Percentiles rank a stretch among this genome's conserved stretches.
These are phyloP conservation scores for Echiichthys vipera DNA, from an alignment of 2,797 vertebrate genomes.

Conservation along the genomic window DNA sequence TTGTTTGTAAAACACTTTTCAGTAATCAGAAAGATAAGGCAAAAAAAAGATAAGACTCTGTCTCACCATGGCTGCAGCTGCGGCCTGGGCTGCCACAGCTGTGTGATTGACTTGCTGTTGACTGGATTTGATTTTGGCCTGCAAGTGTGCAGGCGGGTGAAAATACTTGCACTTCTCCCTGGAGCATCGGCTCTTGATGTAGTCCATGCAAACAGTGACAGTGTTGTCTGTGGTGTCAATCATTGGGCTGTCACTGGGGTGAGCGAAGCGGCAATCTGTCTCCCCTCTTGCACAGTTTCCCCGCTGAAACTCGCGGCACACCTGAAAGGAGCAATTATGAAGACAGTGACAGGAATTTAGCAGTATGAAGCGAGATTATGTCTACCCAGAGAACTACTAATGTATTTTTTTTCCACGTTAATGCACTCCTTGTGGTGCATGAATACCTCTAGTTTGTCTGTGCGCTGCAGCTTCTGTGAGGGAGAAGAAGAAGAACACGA, in stretches of 20 bases:
- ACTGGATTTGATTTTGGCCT: constrained; percentile 99
- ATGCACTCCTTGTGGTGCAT: not conserved
- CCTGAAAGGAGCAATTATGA: constrained; percentile 78
- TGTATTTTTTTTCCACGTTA: constrained; percentile 17
- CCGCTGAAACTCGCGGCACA: constrained; percentile 98
- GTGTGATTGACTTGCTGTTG: constrained; percentile 98
- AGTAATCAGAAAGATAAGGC: constrained; percentile 10
- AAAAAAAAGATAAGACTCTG: constrained; percentile 16
- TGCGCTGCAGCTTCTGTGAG: constrained; percentile 96
- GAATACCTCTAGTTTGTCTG: constrained; percentile 98
- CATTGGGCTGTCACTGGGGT: constrained; percentile 98
- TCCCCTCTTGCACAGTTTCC: constrained; percentile 98
- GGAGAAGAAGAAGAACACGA: constrained; percentile 92
- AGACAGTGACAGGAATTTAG: not conserved
- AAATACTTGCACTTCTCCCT: constrained; percentile 99
- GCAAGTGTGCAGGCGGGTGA: constrained; percentile 99
- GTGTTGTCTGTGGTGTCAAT: constrained; percentile 99
- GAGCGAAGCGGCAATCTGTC: constrained; percentile 99
- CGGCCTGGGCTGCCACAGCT: constrained; percentile 92
- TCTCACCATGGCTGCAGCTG: constrained; percentile 87
- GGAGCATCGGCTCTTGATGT: constrained; percentile 99
- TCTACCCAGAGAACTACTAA: not conserved
- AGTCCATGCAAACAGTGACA: constrained; percentile 99
- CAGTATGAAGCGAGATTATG: not conserved
- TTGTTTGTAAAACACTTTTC: not conserved